Conservation (phyloP, 2,888 invertebrate genomes). For the Elegia similella region DNA sequence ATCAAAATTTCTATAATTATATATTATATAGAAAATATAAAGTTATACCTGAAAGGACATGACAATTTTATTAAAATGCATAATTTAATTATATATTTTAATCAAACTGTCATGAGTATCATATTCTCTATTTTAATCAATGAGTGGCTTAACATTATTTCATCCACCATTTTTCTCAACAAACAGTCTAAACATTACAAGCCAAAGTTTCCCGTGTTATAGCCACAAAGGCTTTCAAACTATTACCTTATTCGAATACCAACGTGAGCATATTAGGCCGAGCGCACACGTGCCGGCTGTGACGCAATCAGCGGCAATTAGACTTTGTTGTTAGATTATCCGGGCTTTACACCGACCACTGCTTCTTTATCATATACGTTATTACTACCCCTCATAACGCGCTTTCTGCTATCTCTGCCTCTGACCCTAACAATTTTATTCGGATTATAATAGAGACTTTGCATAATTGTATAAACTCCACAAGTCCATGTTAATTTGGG, state of each 20-base stretch:
- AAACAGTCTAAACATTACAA: neutral
- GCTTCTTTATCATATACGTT: no score
- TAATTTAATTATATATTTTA: no score
- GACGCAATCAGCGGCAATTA: conserved; percentile 30
- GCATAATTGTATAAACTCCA: conserved; percentile 3
- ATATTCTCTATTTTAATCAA: no score
- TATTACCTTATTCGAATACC: neutral
- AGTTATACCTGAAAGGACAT: no score
- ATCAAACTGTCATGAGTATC: no score
- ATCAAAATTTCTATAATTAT: no score
- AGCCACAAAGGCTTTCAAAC: conserved; percentile 11
- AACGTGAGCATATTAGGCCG: neutral
- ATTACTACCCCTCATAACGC: no score
- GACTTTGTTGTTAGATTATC: conserved; percentile 38
- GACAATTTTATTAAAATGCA: no score
- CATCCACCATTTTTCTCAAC: neutral
- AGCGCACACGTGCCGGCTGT: neutral
- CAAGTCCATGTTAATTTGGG: conserved; percentile 3
- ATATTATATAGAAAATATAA: no score
- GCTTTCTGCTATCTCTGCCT: no score
- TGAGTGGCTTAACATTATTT: neutral
- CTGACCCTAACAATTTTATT: neutral
- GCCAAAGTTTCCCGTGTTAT: neutral
- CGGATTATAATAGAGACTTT: conserved; percentile 6
- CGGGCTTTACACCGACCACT: no score